Evolutionary conservation across 2,113 vertebrate species (phyloP), one percentile per base, ranked within the genome.

Genomic region (Sceloporus undulatus): DNA sequence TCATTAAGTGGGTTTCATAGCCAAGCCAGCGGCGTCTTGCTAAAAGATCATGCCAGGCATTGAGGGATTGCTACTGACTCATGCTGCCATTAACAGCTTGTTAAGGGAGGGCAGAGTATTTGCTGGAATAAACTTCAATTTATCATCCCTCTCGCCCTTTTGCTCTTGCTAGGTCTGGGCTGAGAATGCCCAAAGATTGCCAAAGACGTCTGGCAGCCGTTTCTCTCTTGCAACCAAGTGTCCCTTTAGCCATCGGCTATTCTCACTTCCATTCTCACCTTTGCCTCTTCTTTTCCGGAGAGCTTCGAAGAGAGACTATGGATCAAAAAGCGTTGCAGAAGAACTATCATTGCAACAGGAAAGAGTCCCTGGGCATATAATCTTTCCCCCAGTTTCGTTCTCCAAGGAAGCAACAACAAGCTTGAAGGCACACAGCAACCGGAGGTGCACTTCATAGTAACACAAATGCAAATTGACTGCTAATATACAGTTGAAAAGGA

Each of bases 61-160:
- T 71, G 82, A 83, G 66, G 42, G 66, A 83, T 83, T 52, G 82
- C 66, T 83, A 18, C 82, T 52, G 82, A 48, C 5, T 82, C 40
- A 23, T 7, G 14, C 38, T 16, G 1, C 66, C 66, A 83, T 71
- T 70, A 83, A n/a, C 40, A 42, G 65, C 82, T 83, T 71, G 82
- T 83, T 83, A 83, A 83, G 42, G 40, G 82, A 71, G 19, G 48
- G 52, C 21, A 7, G 29, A 1, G 81, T 18, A 29, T 83, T 83
- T 83, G 65, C 81, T 83, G 65, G 38, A 68, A 83, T 52, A 70
- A 83, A 52, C 82, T 71, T n/a, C 66, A 42, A 71, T 83, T 83
- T 83, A 54, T 83, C 82, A 83, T 71, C 27, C 82, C 34, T 29
- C n/a, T 18, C 8, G 66, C 66, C 66, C 5, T n/a, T 71, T 18